Evolutionary conservation across 2,113 vertebrate genomes (phyloP), one percentile per base, ranked within the genome.

Genomic region (Oplegnathus fasciatus): DNA sequence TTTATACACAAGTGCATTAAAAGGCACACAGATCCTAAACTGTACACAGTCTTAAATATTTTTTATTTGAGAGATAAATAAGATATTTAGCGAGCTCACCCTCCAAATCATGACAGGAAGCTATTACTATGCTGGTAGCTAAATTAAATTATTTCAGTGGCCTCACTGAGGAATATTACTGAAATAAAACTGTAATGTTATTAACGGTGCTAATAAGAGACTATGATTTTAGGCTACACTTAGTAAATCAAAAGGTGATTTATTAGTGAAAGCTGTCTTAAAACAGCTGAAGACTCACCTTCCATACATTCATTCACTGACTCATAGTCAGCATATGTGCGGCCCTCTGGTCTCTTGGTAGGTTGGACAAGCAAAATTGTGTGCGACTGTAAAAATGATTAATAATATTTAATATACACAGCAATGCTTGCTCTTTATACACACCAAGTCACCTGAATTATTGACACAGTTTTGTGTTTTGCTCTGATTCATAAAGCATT

Each of bases 271-370:
- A 32, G 40, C 1, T 1, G 2, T 4, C 40, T 32, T 5, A 6
- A 60, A 67, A 44, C n/a, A 3, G 61, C 44, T 66, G 0, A 30
- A 50, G 68, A 76, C 92, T 91, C 89, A 98, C 98, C 98, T 96
- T 99, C 98, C 98, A 99, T 99, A 88, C 98, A 99, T 86, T 99
- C 98, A 86, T 99, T 99, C 87, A 99, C 98, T 0, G 98, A 99
- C 89, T 99, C 98, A 86, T 99, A 99, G 92, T 99, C 98, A 40
- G 98, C 98, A 0, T 99, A 99, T 80, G 98, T 99, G 95, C 98
- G 97, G 91, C 98, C 98, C 94, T 99, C 98, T 58, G 98, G 98
- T 96, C 98, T 97, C 94, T 99, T 99, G 71, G 98, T 99, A 54
- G 98, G 98, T 86, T 99, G 98, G 65, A 99, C 98, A 88, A 99